phyloP scores from a whole-genome alignment of 2,113 vertebrate species.

The Ellobius talpinus region DNA sequence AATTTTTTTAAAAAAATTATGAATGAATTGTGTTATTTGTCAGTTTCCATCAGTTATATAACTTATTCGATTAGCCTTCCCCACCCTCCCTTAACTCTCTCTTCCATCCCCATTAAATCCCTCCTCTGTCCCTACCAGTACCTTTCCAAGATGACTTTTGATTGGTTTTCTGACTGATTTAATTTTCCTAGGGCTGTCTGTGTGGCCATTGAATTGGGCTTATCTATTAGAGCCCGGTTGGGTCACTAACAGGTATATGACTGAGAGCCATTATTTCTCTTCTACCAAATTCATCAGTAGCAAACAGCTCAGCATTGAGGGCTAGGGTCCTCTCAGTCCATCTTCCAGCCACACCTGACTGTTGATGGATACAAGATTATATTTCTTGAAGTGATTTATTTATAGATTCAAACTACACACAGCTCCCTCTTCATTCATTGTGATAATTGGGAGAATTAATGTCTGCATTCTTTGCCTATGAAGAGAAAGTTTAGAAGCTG shows the following conservation, averaged over 20 bases:
- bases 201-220: neutral
- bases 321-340: neutral
- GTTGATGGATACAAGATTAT: neutral
- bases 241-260: neutral
- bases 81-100: neutral
- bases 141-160: neutral
- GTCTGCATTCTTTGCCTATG: neutral
- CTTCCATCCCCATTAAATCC: neutral
- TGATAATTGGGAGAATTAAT: neutral
- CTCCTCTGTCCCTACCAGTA: neutral
- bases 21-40: neutral
- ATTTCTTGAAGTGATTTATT: constrained; percentile 27
- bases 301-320: neutral
- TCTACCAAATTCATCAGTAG: neutral
- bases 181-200: neutral
- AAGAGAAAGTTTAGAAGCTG: neutral
- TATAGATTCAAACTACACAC: neutral
- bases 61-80: neutral
- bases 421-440: neutral
- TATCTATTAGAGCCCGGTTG: neutral
- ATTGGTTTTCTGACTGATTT: neutral
- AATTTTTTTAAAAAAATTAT: neutral
- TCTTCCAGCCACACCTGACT: neutral
- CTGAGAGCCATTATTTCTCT: neutral
- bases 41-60: neutral